These are phyloP conservation scores for Hypselothyrea guttata DNA, from an alignment of 2,888 invertebrate genomes.

Conservation along the genomic window DNA sequence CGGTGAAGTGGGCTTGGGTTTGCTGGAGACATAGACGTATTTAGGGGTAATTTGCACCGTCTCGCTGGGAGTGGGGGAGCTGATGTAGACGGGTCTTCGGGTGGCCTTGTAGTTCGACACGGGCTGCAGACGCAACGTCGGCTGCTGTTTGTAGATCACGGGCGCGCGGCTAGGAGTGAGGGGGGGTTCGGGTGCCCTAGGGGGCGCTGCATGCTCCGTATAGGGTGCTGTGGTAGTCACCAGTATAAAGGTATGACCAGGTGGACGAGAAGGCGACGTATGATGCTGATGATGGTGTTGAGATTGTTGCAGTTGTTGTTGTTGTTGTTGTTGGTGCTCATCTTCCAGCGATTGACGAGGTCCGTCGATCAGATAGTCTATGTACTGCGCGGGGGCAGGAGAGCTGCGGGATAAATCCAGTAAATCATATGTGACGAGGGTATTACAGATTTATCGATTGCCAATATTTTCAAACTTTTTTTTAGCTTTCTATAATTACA, in stretches of 20 bases:
- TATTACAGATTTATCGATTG: not conserved
- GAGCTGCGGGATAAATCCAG: no score
- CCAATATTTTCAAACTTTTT: no score
- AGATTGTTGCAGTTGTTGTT: conserved; percentile 20
- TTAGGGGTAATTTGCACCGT: conserved; percentile 66
- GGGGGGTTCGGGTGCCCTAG: conserved; percentile 34
- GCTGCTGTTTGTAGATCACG: conserved; percentile 69
- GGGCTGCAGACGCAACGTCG: conserved; percentile 74
- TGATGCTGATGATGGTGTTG: conserved; percentile 56
- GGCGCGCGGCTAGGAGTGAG: conserved; percentile 64
- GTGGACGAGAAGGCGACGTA: conserved; percentile 35
- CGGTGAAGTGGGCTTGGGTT: conserved; percentile 20
- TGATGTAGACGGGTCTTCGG: conserved; percentile 52
- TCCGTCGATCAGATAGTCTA: conserved; percentile 79
- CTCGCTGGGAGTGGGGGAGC: conserved; percentile 40
- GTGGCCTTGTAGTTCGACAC: conserved; percentile 55
- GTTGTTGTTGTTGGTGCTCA: conserved; percentile 62
- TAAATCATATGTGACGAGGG: no score
- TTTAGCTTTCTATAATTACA: no score
- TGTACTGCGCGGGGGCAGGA: conserved; percentile 63
- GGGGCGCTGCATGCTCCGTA: conserved; percentile 28
- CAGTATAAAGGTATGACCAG: conserved; percentile 69
- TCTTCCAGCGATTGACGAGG: conserved; percentile 80
- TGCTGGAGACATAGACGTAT: conserved; percentile 55
- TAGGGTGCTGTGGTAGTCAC: conserved; percentile 75